Percentiles rank a stretch among this genome's conserved stretches.
Conservation (phyloP, 2,888 invertebrate species). For the Caenorhabditis macrosperma region DNA sequence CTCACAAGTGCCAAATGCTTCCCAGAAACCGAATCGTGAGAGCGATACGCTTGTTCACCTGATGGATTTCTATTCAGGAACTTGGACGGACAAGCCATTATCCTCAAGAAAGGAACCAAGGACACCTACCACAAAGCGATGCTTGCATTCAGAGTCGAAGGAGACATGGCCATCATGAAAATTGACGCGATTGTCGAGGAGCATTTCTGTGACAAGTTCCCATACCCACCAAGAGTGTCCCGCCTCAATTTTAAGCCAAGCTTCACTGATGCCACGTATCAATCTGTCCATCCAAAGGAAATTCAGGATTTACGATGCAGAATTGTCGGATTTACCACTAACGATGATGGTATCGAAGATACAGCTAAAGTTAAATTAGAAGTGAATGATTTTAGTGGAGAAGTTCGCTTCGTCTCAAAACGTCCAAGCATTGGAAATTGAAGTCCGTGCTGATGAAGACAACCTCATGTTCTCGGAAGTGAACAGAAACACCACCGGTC, state of each 20-base stretch:
- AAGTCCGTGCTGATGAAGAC: constrained; percentile 12
- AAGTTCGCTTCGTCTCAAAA: constrained; percentile 14
- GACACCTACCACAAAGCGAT: constrained; percentile 37
- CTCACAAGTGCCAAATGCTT: constrained; percentile 57
- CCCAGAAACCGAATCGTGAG: background rate
- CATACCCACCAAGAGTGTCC: constrained; percentile 36
- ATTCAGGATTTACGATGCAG: constrained; percentile 38
- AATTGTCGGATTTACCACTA: constrained; percentile 51
- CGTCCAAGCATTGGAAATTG: constrained; percentile 36
- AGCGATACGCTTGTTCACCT: background rate
- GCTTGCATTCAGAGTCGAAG: constrained; percentile 40
- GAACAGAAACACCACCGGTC: constrained; percentile 38
- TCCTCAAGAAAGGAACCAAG: constrained; percentile 2
- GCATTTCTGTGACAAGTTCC: constrained; percentile 42
- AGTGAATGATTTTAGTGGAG: constrained; percentile 34
- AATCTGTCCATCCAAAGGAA: constrained; percentile 15
- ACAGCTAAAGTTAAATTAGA: background rate
- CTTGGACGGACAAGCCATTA: constrained; percentile 28
- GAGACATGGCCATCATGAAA: constrained; percentile 46
- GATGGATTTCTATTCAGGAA: constrained; percentile 11
- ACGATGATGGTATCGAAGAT: constrained; percentile 34
- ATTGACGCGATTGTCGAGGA: constrained; percentile 35
- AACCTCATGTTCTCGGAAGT: constrained; percentile 46
- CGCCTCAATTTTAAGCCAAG: constrained; percentile 53
- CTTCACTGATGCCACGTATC: constrained; percentile 33